phyloP scores from a whole-genome alignment of 2,113 vertebrate genomes.

The Lagopus muta region DNA sequence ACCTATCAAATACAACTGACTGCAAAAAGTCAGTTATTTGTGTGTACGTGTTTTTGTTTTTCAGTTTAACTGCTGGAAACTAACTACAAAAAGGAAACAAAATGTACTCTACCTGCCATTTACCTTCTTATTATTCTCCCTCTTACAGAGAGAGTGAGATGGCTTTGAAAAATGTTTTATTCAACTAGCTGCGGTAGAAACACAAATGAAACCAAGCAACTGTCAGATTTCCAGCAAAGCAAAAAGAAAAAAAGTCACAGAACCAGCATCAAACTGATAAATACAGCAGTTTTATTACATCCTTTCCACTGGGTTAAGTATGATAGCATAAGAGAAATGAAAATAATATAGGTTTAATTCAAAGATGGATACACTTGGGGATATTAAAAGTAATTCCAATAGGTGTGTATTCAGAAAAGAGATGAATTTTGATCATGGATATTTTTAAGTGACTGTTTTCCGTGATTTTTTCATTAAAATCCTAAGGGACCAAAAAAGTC shows the following conservation, averaged over 20 bases:
- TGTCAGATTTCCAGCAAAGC: neutral
- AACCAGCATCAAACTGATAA: neutral
- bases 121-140: rapidly evolving
- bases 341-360: neutral
- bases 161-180: neutral
- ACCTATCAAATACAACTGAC: neutral
- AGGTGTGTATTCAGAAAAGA: neutral
- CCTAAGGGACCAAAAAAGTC: neutral
- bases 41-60: neutral
- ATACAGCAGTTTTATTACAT: slow-evolving; percentile 31
- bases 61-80: neutral
- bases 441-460: neutral
- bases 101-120: neutral
- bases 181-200: neutral
- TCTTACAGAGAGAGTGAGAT: neutral
- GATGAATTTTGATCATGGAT: neutral
- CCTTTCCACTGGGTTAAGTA: neutral
- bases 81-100: neutral
- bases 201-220: neutral
- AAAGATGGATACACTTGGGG: neutral
- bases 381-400: neutral
- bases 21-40: neutral
- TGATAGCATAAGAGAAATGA: neutral
- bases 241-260: slow-evolving; percentile 28
- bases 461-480: neutral